Conservation (phyloP, 2,797 vertebrate species). For the Lophius americanus region DNA sequence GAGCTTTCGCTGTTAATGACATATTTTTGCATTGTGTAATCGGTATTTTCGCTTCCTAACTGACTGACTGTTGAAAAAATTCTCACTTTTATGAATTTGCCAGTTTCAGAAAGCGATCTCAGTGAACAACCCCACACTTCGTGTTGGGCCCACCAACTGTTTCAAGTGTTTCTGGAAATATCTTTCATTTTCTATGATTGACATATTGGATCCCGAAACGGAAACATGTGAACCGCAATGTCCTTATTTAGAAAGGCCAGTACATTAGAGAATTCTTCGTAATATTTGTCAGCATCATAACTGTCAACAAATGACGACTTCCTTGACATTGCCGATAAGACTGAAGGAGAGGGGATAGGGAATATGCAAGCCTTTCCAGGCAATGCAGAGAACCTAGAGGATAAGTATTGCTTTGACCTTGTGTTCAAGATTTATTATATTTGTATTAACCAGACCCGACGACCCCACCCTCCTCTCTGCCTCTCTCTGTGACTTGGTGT, state of each 20-base stretch:
- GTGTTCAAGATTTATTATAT: conserved; percentile 19
- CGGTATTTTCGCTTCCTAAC: too few relatives aligned
- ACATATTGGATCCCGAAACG: not conserved
- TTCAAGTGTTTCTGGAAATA: not conserved
- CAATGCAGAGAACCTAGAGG: conserved; percentile 15
- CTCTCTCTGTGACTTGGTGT: not conserved
- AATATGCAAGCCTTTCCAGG: conserved; percentile 13
- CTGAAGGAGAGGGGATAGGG: conserved; percentile 19
- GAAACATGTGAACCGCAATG: not conserved
- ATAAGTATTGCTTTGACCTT: conserved; percentile 65
- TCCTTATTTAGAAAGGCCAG: not conserved
- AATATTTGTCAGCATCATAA: conserved; percentile 36
- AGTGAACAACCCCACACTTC: not conserved
- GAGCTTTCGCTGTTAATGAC: too few relatives aligned
- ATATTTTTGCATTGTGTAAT: too few relatives aligned
- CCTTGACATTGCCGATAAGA: conserved; percentile 34
- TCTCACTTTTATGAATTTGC: not conserved
- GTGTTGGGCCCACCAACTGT: not conserved
- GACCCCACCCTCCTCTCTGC: not conserved
- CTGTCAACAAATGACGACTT: not conserved
- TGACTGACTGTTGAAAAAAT: not conserved
- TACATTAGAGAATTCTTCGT: conserved; percentile 7
- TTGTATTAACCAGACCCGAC: conserved; percentile 13
- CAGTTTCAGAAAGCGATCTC: not conserved
- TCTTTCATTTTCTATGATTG: not conserved